Base-by-base conservation (phyloP, 2,888 invertebrate genomes). In the Sphaerophoria rueppellii region DNA sequence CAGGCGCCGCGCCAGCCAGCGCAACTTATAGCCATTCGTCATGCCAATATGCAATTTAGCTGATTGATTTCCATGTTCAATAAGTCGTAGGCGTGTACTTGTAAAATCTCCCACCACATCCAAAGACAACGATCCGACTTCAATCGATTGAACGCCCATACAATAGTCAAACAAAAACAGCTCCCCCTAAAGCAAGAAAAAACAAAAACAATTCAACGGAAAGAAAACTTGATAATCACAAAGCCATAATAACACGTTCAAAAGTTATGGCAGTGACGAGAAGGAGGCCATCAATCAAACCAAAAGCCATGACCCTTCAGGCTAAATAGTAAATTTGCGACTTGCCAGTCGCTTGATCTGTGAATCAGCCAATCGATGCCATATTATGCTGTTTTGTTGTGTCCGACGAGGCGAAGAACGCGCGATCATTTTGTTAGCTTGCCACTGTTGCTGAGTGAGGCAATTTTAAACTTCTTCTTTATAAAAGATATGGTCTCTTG, bases 181-280 rank as follows among this genome's bases (percentile, higher is more conserved):
- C 55, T 73, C 32, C 69, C 52, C 65, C 54, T 52, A n/a, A 16
- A 50, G 6, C 12, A 5, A 35, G 35, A n/a, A n/a, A 14, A 5
- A 37, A 24, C 6, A 43, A 16, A 9, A 55, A 54, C 12, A 76
- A 43, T 35, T 24, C 24, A 24, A 24, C 24, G 24, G 24, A 24
- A 24, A 32, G 24, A 58, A 48, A n/a, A 46, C 58, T 46, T 57
- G 57, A 52, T 71, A 57, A 48, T 65, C 37, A 34, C 72, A 55
- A 50, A 70, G 67, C 75, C 80, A 76, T 83, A 83, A 80, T 76
- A 83, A 80, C 80, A 76, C 75, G 80, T 76, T 83, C 43, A 65
- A 79, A 70, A 83, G 79, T 83, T 83, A 83, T 80, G 83, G 83
- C 83, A 83, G 83, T 83, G 83, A 83, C 83, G 83, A 83, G 83